Evolutionary conservation across 2,797 vertebrate species (phyloP).

Genomic region (Coccyzus lansbergi): DNA sequence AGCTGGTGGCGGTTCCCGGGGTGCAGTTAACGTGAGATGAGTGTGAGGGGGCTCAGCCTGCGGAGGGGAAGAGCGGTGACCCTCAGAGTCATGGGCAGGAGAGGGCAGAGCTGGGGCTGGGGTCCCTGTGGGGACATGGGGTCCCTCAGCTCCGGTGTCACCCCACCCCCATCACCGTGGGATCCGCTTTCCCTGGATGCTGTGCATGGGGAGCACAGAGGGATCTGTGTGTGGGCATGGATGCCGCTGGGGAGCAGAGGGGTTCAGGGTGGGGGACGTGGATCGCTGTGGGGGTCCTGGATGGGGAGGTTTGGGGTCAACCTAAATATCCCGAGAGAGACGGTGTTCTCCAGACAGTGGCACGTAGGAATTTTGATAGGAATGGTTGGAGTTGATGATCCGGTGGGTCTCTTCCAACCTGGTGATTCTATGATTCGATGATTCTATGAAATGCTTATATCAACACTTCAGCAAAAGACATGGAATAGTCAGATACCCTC

Average conservation of each 20-base stretch:
- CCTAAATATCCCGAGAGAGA: too few species aligned
- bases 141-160: rapidly evolving
- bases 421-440: too few species aligned
- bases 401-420: too few species aligned
- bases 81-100: neutral
- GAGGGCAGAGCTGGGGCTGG: neutral
- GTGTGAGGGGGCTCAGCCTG: neutral
- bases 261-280: too few species aligned
- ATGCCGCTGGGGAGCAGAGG: too few species aligned
- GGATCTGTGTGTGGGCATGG: too few species aligned
- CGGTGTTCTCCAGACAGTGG: too few species aligned
- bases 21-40: neutral
- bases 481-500: neutral
- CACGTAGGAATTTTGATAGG: too few species aligned
- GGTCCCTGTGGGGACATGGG: neutral
- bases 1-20: neutral
- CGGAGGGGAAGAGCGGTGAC: neutral
- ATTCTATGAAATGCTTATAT: rapidly evolving
- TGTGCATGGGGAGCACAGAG: too few species aligned
- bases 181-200: neutral
- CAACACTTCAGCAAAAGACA: neutral
- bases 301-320: too few species aligned
- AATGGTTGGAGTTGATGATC: too few species aligned
- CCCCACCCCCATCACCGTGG: rapidly evolving
- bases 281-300: too few species aligned